Conservation (phyloP, 2,888 invertebrate species). For the Drosophila vallismaia region DNA sequence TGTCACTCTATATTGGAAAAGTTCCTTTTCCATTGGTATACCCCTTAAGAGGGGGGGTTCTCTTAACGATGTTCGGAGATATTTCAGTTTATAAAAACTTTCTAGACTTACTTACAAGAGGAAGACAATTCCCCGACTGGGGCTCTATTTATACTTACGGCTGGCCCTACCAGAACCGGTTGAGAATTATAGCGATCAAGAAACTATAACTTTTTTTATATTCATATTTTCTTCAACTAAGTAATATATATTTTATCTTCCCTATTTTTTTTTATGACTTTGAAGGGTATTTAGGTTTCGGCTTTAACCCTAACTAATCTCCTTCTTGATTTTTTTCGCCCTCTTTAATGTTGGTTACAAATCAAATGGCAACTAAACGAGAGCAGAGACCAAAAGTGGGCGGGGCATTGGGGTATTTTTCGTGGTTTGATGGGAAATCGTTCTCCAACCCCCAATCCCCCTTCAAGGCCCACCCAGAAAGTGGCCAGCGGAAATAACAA, state of each 20-base stretch:
- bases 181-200: no score
- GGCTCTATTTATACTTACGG: no score
- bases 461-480: not conserved
- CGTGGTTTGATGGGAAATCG: not conserved
- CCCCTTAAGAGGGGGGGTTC: not conserved
- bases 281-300: not conserved
- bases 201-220: no score
- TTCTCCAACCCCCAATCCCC: not conserved
- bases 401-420: not conserved
- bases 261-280: no score
- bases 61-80: not conserved
- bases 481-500: slow-evolving; percentile 17
- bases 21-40: slow-evolving; percentile 38
- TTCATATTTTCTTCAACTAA: no score
- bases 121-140: no score
- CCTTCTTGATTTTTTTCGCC: slow-evolving; percentile 2
- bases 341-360: slow-evolving; percentile 59
- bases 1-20: slow-evolving; percentile 57
- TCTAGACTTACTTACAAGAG: no score
- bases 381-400: slow-evolving; percentile 16
- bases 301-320: not conserved
- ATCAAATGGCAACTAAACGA: slow-evolving; percentile 58
- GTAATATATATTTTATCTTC: no score
- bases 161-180: no score
- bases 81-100: no score